phyloP scores from a whole-genome alignment of 1,140 invertebrate species.

The Cardiocondyla obscurior region DNA sequence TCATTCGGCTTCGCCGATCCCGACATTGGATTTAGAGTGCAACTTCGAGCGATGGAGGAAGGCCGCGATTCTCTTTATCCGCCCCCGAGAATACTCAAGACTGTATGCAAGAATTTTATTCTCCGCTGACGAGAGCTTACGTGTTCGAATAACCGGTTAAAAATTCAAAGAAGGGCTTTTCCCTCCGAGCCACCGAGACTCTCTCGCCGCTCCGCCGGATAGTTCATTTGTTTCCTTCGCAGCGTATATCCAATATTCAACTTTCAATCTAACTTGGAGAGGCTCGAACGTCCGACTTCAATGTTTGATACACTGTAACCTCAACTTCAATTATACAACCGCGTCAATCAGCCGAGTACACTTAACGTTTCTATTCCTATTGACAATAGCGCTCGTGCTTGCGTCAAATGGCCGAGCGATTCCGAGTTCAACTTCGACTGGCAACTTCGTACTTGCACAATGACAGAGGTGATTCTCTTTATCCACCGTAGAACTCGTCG shows the following conservation, averaged over 20 bases:
- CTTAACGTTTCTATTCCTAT: slow-evolving; percentile 45
- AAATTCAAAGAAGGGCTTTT: slow-evolving; percentile 48
- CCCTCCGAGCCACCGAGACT: too few species aligned
- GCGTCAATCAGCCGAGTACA: slow-evolving; percentile 48
- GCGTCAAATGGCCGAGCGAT: slow-evolving; percentile 44
- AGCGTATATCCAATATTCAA: slow-evolving; percentile 48
- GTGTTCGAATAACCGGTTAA: slow-evolving; percentile 43
- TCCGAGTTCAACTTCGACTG: slow-evolving; percentile 47
- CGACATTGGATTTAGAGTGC: slow-evolving; percentile 12
- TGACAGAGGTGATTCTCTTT: slow-evolving; percentile 35
- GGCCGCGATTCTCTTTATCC: slow-evolving; percentile 28
- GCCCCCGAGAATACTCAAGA: slow-evolving; percentile 10
- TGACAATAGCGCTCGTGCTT: slow-evolving; percentile 21
- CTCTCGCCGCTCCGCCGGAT: too few species aligned
- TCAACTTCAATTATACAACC: slow-evolving; percentile 47
- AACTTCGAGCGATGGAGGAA: slow-evolving; percentile 6
- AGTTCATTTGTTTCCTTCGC: slow-evolving; percentile 37
- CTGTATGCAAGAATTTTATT: slow-evolving; percentile 12
- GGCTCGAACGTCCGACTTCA: slow-evolving; percentile 8
- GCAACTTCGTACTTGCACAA: slow-evolving; percentile 42
- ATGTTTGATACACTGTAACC: slow-evolving; percentile 23
- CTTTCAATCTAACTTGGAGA: slow-evolving; percentile 42
- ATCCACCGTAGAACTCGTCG: slow-evolving; percentile 46
- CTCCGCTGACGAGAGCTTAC: slow-evolving; percentile 46
- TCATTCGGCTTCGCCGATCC: background rate